Evolutionary conservation across 2,113 vertebrate species (phyloP), one percentile per base, ranked within the genome.

Genomic region (Galeopterus variegatus): DNA sequence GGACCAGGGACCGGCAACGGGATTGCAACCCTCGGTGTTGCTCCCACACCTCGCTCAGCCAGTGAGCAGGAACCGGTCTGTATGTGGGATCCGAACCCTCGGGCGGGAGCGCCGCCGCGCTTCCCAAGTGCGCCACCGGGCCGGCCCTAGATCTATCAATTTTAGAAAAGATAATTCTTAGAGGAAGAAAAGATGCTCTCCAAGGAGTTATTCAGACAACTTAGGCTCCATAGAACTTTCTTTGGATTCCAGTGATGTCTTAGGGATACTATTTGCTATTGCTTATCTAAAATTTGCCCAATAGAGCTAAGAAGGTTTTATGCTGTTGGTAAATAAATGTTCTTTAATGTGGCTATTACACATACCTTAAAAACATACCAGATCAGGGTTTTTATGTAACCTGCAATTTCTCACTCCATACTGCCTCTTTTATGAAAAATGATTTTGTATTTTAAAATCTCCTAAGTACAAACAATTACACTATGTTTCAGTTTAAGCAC

Each of bases 281-380:
- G 17, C 24, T 94, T 96, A 54, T 60, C 45, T 85, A 80, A 82
- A 94, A 62, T 88, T 62, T 93, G 8, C 17, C 15, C 64, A 31
- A 6, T 10, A 64, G 26, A 79, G 18, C 6, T 88, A 83, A 80
- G 62, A 92, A 87, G 9, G 73, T 50, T 90, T 88, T 92, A 60
- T 62, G 41, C 24, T 90, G 41, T 45, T 19, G 64, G 48, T 92
- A 60, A 90, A 64, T 52, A 65, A 88, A 67, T 36, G 2, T 58
- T 87, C 60, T 79, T 93, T 83, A 28, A 48, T 89, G 65, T 83
- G 69, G 33, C 36, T 45, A 23, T 87, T n/a, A n/a, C n/a, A n/a
- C n/a, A n/a, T n/a, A n/a, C n/a, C 73, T 96, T 95, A 75, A 93
- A 96, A 96, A 93, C 36, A 85, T 52, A 72, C 24, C 26, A 89